Evolutionary conservation across 2,797 vertebrate species (phyloP).

Genomic region (Coluber constrictor): DNA sequence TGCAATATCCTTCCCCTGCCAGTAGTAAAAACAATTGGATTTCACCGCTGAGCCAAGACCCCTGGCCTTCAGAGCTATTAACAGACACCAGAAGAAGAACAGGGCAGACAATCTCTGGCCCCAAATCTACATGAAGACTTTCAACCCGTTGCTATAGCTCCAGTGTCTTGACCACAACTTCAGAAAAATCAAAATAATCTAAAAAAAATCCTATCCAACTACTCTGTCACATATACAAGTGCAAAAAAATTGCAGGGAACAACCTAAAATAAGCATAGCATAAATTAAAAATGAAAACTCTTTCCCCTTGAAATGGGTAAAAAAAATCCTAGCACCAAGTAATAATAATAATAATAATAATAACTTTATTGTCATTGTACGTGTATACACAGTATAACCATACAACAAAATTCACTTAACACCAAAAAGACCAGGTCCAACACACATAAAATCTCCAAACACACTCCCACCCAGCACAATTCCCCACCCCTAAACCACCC

Average conservation of each 20-base stretch:
- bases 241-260: not conserved
- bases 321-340: not conserved
- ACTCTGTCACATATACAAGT: fast-evolving
- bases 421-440: no score
- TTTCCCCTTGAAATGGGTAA: not conserved
- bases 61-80: not conserved
- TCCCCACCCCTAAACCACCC: no score
- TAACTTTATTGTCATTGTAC: no score
- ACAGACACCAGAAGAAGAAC: not conserved
- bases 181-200: not conserved
- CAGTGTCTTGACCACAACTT: not conserved
- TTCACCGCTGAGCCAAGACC: not conserved
- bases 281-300: not conserved
- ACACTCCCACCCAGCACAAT: no score
- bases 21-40: no score
- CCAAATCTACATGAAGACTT: not conserved
- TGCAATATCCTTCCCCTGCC: no score
- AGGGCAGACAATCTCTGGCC: not conserved
- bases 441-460: no score
- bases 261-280: not conserved
- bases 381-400: no score
- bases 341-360: no score
- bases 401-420: no score
- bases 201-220: no score
- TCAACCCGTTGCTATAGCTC: not conserved